A percentile compares a stretch with the other conserved stretches of the same genome.
Evolutionary conservation across 2,888 invertebrate species (phyloP).

Genomic region (Cinara cedri): DNA sequence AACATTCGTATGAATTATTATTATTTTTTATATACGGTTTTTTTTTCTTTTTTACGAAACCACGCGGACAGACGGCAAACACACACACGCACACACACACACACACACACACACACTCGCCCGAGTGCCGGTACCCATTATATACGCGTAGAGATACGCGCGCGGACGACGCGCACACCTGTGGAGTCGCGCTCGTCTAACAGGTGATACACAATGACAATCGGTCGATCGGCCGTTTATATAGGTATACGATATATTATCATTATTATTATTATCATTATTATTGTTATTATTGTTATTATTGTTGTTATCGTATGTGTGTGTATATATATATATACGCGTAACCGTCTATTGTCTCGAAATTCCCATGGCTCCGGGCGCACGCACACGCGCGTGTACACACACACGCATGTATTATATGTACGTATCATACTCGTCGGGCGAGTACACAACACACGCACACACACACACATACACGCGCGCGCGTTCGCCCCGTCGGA

Average conservation of each 20-base stretch:
- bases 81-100: conserved; percentile 7
- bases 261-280: too few species aligned
- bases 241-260: conserved; percentile 1
- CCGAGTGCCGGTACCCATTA: too few species aligned
- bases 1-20: conserved; percentile 25
- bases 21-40: conserved; percentile 24
- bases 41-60: conserved; percentile 14
- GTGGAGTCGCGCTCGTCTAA: conserved; percentile 51
- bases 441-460: background rate
- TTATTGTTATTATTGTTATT: background rate
- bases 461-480: background rate
- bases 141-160: background rate
- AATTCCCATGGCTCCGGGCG: conserved; percentile 29
- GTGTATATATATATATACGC: background rate
- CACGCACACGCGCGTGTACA: background rate
- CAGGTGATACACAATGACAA: conserved; percentile 57
- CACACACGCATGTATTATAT: too few species aligned
- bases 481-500: background rate
- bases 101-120: conserved; percentile 5
- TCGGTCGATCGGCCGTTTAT: conserved; percentile 50
- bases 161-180: conserved; percentile 34
- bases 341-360: conserved; percentile 33
- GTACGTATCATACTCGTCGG: too few species aligned
- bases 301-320: background rate
- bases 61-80: conserved; percentile 51